These are phyloP conservation scores for Micronycteris hirsuta DNA, from an alignment of 2,113 vertebrate genomes.

Conservation along the genomic window DNA sequence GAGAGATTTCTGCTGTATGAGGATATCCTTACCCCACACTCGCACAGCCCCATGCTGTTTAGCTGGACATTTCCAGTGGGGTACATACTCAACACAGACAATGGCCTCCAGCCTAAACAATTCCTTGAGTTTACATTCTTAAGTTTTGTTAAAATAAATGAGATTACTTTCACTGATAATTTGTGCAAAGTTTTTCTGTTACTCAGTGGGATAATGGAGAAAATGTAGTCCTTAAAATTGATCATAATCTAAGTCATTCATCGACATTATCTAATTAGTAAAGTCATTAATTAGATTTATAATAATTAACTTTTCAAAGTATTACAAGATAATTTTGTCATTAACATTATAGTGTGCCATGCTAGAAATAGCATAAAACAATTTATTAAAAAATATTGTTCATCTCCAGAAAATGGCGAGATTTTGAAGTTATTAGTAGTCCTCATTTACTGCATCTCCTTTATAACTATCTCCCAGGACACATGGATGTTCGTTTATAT, in stretches of 20 bases:
- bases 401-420: neutral
- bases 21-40: neutral
- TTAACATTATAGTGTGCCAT: neutral
- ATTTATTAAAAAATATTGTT: neutral
- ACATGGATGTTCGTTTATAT: neutral
- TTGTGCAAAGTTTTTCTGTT: neutral
- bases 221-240: neutral
- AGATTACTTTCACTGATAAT: neutral
- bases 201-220: neutral
- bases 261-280: neutral
- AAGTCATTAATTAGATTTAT: conserved; percentile 10
- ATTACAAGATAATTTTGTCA: neutral
- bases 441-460: neutral
- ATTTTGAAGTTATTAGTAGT: neutral
- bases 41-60: neutral
- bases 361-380: neutral
- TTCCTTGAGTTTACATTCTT: neutral
- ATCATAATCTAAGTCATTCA: neutral
- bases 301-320: neutral
- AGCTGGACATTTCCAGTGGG: neutral
- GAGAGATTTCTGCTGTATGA: neutral
- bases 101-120: neutral
- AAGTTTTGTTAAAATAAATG: conserved; percentile 19
- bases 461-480: neutral
- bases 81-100: neutral